A percentile compares a stretch with the other conserved stretches of the same genome.
phyloP scores from a whole-genome alignment of 2,888 invertebrate species.

The Perithous albicinctus region DNA sequence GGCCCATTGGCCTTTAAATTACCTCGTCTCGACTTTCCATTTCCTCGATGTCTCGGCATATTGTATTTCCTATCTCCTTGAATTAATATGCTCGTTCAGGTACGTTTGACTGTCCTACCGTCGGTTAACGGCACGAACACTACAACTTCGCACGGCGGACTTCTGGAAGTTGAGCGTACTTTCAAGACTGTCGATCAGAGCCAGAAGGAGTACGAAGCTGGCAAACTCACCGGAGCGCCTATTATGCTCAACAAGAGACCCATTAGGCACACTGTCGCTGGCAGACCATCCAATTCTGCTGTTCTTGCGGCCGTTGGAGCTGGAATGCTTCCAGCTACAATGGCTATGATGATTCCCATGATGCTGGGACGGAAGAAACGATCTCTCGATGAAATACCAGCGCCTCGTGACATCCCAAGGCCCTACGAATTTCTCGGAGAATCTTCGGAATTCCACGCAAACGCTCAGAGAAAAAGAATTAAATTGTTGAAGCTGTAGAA shows the following conservation, averaged over 20 bases:
- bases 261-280: conserved; percentile 81
- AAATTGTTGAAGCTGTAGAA: neutral
- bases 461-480: conserved; percentile 1
- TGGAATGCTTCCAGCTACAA: conserved; percentile 92
- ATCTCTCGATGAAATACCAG: conserved; percentile 49
- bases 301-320: conserved; percentile 91
- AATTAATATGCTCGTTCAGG: conserved; percentile 76
- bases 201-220: conserved; percentile 83
- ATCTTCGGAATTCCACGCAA: conserved; percentile 8
- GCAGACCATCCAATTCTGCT: conserved; percentile 86
- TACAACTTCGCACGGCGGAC: conserved; percentile 90
- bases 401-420: neutral
- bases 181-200: conserved; percentile 90
- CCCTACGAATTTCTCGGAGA: conserved; percentile 16
- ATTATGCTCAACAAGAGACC: conserved; percentile 76
- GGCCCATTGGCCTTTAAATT: neutral
- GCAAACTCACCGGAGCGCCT: conserved; percentile 80
- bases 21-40: conserved; percentile 31
- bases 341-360: conserved; percentile 93
- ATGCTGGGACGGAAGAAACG: conserved; percentile 87
- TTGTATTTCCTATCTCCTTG: conserved; percentile 29
- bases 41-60: conserved; percentile 44
- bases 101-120: conserved; percentile 91
- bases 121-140: conserved; percentile 87
- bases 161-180: conserved; percentile 91